Percentiles rank a stretch among this genome's conserved stretches.
Evolutionary conservation across 2,113 vertebrate species (phyloP).

Genomic region (Suncus etruscus): DNA sequence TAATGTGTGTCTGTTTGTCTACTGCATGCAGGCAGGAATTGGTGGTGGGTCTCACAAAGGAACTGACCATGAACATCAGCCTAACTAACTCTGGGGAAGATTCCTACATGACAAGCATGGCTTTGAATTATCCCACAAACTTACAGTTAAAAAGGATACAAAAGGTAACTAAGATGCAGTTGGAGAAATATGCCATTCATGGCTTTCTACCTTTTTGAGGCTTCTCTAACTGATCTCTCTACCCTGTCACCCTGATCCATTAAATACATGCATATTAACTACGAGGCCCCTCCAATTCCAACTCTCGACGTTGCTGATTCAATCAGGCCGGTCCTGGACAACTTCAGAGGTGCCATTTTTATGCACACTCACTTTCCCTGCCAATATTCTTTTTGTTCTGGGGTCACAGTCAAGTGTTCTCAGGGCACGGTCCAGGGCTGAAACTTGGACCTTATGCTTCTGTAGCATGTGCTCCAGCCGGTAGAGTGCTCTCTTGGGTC

Average conservation of each 20-base stretch:
- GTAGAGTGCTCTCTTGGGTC: too few species aligned
- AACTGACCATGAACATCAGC: slow-evolving; percentile 65
- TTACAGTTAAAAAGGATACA: slow-evolving; percentile 76
- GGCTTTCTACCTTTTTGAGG: not conserved
- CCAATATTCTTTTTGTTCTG: too few species aligned
- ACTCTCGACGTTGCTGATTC: not conserved
- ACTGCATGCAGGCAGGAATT: slow-evolving; percentile 72
- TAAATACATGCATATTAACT: not conserved
- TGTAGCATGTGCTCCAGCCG: too few species aligned
- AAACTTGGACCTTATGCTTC: too few species aligned
- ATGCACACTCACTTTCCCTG: not conserved
- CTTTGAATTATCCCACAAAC: slow-evolving; percentile 77
- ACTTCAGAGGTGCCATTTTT: not conserved
- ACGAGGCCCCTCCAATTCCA: not conserved
- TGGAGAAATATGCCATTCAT: too few species aligned
- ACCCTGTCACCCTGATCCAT: not conserved
- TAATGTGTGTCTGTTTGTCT: slow-evolving; percentile 7
- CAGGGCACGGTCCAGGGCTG: too few species aligned
- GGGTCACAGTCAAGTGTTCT: too few species aligned
- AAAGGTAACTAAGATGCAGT: slow-evolving; percentile 73
- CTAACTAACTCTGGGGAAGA: slow-evolving; percentile 78
- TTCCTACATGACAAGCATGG: slow-evolving; percentile 80
- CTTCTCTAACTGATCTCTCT: not conserved
- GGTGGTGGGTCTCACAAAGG: slow-evolving; percentile 77
- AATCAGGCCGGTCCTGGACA: not conserved